Conservation (phyloP, 1,140 invertebrate genomes). For the Hylaeus volcanicus region DNA sequence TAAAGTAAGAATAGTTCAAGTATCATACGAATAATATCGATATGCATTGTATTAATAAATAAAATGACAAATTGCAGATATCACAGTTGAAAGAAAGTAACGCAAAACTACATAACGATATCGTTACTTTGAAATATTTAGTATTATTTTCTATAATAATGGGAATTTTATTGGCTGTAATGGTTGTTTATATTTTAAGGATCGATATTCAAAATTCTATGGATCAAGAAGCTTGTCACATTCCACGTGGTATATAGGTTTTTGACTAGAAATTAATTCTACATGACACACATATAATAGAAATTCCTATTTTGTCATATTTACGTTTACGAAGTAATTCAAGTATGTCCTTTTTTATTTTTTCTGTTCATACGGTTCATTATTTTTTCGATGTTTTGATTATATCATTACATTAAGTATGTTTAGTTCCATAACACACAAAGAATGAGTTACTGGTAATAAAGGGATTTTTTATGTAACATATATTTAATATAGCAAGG, state of each 20-base stretch:
- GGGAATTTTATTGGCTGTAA: constrained; percentile 69
- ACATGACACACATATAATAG: background rate
- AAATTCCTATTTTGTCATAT: background rate
- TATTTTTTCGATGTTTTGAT: background rate
- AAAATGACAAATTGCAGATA: constrained; percentile 69
- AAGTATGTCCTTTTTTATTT: background rate
- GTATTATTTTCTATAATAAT: constrained; percentile 71
- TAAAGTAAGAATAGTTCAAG: constrained; percentile 65
- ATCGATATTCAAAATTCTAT: constrained; percentile 58
- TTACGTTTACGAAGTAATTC: constrained; percentile 15
- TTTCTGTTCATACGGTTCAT: background rate
- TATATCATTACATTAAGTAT: constrained; percentile 12
- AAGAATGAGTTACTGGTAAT: background rate
- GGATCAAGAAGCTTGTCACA: constrained; percentile 49
- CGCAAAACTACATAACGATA: constrained; percentile 67
- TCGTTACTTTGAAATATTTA: constrained; percentile 70
- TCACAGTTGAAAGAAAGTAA: constrained; percentile 71
- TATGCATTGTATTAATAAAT: constrained; percentile 5
- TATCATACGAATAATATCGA: background rate
- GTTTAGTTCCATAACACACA: constrained; percentile 5
- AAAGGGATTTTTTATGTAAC: background rate
- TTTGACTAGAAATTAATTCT: background rate
- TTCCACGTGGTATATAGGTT: constrained; percentile 33
- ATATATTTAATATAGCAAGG: constrained; percentile 6
- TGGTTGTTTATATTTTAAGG: constrained; percentile 64